A percentile compares a stretch with the other conserved stretches of the same genome.
Conservation (phyloP, 2,797 vertebrate species). For the Microctenopoma steveboyesi region DNA sequence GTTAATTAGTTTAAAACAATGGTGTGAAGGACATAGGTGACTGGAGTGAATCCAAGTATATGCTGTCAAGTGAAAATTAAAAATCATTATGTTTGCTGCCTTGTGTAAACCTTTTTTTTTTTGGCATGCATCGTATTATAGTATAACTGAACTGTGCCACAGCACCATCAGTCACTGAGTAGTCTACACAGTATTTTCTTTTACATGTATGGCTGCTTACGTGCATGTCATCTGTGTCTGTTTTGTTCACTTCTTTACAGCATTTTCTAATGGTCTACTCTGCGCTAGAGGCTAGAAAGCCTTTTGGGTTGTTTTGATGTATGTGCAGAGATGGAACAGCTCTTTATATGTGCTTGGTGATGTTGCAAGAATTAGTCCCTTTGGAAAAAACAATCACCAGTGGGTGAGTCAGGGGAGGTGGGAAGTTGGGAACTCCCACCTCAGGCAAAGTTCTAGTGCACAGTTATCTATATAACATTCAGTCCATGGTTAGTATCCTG, state of each 20-base stretch:
- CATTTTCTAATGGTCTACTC: constrained; percentile 55
- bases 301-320: constrained; percentile 43
- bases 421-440: not conserved
- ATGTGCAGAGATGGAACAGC: constrained; percentile 41
- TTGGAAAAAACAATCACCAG: constrained; percentile 6
- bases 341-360: constrained; percentile 54
- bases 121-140: not conserved
- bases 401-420: not conserved
- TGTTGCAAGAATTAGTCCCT: constrained; percentile 50
- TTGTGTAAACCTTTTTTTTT: not conserved
- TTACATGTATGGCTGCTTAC: constrained; percentile 14
- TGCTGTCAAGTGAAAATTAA: constrained; percentile 10
- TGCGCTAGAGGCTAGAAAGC: constrained; percentile 51
- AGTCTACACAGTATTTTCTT: not conserved
- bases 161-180: constrained; percentile 9
- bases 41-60: not conserved
- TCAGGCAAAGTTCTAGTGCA: not conserved
- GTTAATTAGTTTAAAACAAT: constrained; percentile 8
- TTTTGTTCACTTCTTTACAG: not conserved
- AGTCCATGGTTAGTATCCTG: not conserved
- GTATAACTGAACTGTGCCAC: not conserved
- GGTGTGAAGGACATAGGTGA: constrained; percentile 7
- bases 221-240: not conserved
- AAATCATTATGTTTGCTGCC: not conserved
- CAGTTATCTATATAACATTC: not conserved